phyloP scores from a whole-genome alignment of 2,888 invertebrate genomes.

The Gibbula magus region DNA sequence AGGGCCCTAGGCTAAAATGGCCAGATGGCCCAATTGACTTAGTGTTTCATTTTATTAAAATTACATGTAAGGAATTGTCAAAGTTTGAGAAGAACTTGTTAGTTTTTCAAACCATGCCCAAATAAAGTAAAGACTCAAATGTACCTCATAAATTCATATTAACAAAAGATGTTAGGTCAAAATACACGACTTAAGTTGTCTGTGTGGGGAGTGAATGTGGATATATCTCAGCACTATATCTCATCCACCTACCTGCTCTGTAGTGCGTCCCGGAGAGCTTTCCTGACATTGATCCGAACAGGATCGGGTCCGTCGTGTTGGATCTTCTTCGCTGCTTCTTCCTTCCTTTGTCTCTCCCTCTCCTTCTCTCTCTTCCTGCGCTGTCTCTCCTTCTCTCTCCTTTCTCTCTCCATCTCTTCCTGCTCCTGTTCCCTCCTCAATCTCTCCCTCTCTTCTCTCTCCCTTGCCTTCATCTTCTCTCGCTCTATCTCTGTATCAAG shows the following conservation, averaged over 20 bases:
- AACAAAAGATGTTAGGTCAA: too few species aligned
- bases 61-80: too few species aligned
- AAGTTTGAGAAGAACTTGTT: too few species aligned
- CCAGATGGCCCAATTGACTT: too few species aligned
- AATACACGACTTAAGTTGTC: too few species aligned
- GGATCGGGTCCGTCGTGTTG: slow-evolving; percentile 57
- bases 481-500: slow-evolving; percentile 7
- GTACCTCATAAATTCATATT: too few species aligned
- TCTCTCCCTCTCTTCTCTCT: slow-evolving; percentile 6
- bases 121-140: not conserved
- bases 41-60: too few species aligned
- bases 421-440: slow-evolving; percentile 9
- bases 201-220: too few species aligned
- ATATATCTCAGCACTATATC: too few species aligned
- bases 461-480: slow-evolving; percentile 24
- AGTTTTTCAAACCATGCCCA: not conserved
- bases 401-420: slow-evolving; percentile 4
- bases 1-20: too few species aligned
- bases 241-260: slow-evolving; percentile 58
- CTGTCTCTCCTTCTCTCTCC: slow-evolving; percentile 33
- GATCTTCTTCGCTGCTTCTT: not conserved
- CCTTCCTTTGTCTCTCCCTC: not conserved
- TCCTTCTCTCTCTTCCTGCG: slow-evolving; percentile 19
- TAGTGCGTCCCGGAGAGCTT: slow-evolving; percentile 80
- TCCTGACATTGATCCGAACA: slow-evolving; percentile 87